These are phyloP conservation scores for Thrips palmi DNA, from an alignment of 1,140 invertebrate genomes.

Conservation along the genomic window DNA sequence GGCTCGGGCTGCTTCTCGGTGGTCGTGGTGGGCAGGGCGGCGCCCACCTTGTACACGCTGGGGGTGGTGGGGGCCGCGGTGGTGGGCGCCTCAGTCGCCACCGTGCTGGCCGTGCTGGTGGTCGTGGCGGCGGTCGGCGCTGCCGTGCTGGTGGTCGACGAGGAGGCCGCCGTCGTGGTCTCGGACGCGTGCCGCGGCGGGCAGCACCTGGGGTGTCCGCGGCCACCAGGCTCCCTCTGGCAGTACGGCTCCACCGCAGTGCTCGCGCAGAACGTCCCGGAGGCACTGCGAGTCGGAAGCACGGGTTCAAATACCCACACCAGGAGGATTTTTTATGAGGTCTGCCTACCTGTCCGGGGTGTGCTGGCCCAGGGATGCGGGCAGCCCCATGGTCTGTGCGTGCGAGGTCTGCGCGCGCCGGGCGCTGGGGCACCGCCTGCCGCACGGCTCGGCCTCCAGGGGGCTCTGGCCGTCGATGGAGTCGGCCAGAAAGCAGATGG, in stretches of 20 bases:
- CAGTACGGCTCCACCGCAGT: slow-evolving; percentile 43
- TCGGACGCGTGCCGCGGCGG: too few relatives aligned
- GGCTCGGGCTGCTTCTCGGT: too few relatives aligned
- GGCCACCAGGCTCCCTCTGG: slow-evolving; percentile 28
- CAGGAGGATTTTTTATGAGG: not conserved
- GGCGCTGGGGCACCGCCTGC: slow-evolving; percentile 36
- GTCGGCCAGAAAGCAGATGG: slow-evolving; percentile 54
- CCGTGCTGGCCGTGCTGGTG: not conserved
- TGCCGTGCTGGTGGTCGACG: not conserved
- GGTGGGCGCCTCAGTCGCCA: not conserved
- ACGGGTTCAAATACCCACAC: not conserved
- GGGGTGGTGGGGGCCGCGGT: too few relatives aligned
- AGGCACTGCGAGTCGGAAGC: slow-evolving; percentile 24
- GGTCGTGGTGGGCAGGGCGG: too few relatives aligned
- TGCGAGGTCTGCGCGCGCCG: slow-evolving; percentile 3
- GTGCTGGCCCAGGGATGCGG: slow-evolving; percentile 32
- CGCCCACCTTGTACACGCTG: too few relatives aligned
- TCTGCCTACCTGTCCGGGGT: slow-evolving; percentile 29
- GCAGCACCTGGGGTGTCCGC: slow-evolving; percentile 46
- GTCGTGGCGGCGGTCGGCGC: not conserved
- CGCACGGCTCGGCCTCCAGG: slow-evolving; percentile 40
- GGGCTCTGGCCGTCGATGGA: slow-evolving; percentile 29
- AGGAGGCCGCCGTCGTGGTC: too few relatives aligned
- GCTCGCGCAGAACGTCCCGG: slow-evolving; percentile 45
- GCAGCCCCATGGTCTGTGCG: slow-evolving; percentile 21